Percentiles rank a stretch among this genome's conserved stretches.
These are phyloP conservation scores for Girardia tigrina DNA, from an alignment of 2,888 invertebrate species.

Conservation along the genomic window DNA sequence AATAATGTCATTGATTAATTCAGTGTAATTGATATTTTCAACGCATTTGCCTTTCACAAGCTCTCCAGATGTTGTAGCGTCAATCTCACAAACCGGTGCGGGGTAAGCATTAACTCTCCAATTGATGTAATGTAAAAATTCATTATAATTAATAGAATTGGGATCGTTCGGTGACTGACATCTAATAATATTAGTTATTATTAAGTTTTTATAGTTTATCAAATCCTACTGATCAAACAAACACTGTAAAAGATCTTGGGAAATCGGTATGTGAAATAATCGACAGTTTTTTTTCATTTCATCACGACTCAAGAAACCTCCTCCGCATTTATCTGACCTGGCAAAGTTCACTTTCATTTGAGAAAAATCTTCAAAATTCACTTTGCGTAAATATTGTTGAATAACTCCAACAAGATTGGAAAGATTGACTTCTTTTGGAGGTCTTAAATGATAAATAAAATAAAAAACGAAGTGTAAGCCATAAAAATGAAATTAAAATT, in stretches of 20 bases:
- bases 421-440: background rate
- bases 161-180: background rate
- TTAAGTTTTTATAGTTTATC: background rate
- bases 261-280: background rate
- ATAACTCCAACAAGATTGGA: background rate
- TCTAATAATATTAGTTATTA: background rate
- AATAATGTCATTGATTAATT: background rate
- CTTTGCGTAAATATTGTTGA: background rate
- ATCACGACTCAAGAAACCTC: background rate
- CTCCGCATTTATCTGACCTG: background rate
- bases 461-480: no score
- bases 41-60: conserved; percentile 16
- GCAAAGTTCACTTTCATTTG: background rate
- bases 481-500: no score
- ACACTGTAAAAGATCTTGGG: background rate
- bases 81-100: background rate
- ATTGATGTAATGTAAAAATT: background rate
- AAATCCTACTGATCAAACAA: background rate
- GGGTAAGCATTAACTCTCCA: background rate
- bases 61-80: background rate
- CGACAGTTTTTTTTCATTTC: background rate
- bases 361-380: conserved; percentile 17
- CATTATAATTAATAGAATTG: background rate
- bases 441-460: no score
- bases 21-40: background rate